Conservation (phyloP, 2,113 vertebrate species). For the Xiphorhynchus elegans region DNA sequence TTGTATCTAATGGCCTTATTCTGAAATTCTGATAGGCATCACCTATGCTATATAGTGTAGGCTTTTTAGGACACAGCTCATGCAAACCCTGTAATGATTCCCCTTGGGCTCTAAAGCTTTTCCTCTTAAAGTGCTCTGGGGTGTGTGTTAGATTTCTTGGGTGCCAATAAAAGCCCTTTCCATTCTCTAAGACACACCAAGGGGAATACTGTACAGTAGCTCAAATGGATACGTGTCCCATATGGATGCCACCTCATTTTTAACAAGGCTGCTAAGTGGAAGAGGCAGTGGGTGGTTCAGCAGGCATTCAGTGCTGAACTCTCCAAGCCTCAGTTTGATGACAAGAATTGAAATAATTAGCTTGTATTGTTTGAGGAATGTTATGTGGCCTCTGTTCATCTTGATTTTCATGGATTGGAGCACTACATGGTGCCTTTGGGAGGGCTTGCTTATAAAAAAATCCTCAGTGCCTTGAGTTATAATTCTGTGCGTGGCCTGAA, state of each 20-base stretch:
- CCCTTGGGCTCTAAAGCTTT: background rate
- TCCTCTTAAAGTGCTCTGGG: background rate
- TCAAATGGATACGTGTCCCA: background rate
- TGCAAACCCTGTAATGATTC: background rate
- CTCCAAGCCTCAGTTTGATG: background rate
- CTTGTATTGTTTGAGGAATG: background rate
- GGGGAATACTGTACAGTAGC: background rate
- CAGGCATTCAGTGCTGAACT: background rate
- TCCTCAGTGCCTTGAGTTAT: background rate
- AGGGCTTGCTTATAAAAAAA: background rate
- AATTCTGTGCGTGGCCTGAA: background rate
- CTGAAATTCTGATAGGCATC: background rate
- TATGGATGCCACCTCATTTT: background rate
- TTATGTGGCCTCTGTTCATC: background rate
- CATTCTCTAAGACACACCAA: background rate
- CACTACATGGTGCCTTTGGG: background rate
- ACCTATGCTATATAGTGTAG: background rate
- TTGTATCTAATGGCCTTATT: background rate
- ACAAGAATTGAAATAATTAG: constrained; percentile 14
- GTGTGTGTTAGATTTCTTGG: background rate
- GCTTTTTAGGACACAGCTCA: background rate
- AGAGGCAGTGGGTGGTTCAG: background rate
- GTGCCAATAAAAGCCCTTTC: background rate
- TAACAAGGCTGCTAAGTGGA: background rate
- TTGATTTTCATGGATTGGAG: background rate